Evolutionary conservation across 2,113 vertebrate species (phyloP).

Genomic region (Malurus elegans): DNA sequence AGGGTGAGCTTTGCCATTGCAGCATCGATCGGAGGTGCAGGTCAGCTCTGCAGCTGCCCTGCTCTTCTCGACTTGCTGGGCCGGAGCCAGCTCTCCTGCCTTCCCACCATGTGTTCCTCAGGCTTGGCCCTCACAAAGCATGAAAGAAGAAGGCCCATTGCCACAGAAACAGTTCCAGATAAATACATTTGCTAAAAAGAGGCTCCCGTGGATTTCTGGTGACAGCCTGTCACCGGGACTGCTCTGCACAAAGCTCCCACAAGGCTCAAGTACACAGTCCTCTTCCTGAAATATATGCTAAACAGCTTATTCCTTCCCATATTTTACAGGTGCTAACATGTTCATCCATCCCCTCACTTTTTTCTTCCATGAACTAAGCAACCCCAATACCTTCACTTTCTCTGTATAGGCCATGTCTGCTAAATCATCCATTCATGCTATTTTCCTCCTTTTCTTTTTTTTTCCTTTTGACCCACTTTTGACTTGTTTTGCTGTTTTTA

Average conservation of each 20-base stretch:
- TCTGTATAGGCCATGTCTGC: not conserved
- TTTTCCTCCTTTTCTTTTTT: not conserved
- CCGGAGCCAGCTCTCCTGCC: not conserved
- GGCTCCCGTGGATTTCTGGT: not conserved
- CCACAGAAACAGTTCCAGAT: not conserved
- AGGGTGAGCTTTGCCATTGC: not conserved
- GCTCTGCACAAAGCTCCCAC: not conserved
- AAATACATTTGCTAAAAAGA: not conserved
- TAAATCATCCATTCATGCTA: not conserved
- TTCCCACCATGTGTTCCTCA: not conserved
- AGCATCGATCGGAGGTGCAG: not conserved
- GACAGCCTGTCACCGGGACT: not conserved
- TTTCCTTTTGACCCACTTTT: not conserved
- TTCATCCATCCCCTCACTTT: not conserved
- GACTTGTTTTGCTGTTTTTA: not conserved
- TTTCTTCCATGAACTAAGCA: not conserved
- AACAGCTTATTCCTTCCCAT: not conserved
- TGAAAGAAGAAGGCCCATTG: not conserved
- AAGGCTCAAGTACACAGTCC: not conserved
- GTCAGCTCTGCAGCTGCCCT: not conserved
- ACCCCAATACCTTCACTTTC: not conserved
- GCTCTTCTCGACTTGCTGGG: not conserved
- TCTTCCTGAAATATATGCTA: not conserved
- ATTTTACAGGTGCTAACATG: not conserved
- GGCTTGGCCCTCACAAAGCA: not conserved